Conservation (phyloP, 2,113 vertebrate species). For the Platanista minor region DNA sequence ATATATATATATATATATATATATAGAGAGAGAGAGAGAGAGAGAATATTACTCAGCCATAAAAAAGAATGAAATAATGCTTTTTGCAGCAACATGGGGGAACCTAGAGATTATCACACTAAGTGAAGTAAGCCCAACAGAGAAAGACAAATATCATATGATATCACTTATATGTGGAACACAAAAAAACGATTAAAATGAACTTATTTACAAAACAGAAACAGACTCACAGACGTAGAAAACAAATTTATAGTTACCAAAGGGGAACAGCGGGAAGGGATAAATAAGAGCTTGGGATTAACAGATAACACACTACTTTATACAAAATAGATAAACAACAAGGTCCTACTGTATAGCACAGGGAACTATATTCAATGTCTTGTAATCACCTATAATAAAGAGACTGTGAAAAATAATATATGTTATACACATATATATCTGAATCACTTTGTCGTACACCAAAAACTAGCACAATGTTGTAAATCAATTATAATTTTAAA, state of each 20-base stretch:
- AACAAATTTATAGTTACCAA: not conserved
- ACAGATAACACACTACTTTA: no score
- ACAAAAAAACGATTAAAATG: not conserved
- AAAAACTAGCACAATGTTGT: not conserved
- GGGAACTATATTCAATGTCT: not conserved
- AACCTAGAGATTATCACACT: not conserved
- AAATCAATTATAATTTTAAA: not conserved
- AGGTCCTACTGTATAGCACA: not conserved
- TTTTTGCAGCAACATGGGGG: not conserved
- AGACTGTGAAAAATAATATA: not conserved
- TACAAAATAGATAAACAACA: not conserved
- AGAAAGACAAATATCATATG: not conserved
- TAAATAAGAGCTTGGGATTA: not conserved
- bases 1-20: not conserved
- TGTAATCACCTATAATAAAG: not conserved
- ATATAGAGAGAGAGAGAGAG: not conserved
- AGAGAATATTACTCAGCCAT: not conserved
- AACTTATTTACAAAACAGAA: not conserved
- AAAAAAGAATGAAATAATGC: not conserved
- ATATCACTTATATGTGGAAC: not conserved
- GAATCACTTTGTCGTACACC: not conserved
- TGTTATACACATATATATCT: not conserved
- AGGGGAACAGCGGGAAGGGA: not conserved
- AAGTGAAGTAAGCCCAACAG: not conserved
- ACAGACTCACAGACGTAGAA: not conserved